Evolutionary conservation across 2,797 vertebrate species (phyloP), one percentile per base, ranked within the genome.

Genomic region (Acropternis orthonyx): DNA sequence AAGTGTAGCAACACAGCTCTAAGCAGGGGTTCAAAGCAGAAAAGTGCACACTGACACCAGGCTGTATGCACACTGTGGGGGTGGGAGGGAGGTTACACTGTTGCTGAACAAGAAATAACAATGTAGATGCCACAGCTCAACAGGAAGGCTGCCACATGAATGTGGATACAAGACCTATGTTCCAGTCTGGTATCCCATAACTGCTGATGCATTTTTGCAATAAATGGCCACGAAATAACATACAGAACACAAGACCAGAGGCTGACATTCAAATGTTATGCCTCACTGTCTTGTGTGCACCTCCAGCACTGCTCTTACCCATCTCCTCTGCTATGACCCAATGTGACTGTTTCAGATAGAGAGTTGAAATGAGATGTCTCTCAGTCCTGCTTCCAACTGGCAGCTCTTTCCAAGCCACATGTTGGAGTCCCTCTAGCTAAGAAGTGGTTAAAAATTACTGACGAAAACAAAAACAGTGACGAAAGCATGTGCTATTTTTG

Each of bases 61-160:
- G 66, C 37, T 26, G 14, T 10, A 43, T 6, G 17, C 46, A 46
- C 17, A 14, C 1, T 34, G 18, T 9, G 3, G 9, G 5, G 14
- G 12, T 0, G 1, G 34, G 18, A 6, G 0, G 24, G 27, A 85
- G 59, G 21, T 4, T 48, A 46, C 21, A 16, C 36, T 73, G 23
- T 2, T 58, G 27, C 62, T 66, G 34, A 39, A 19, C 15, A 46
- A 52, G 39, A 71, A 69, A 19, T 16, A 65, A 76, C 6, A 7
- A 3, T 36, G n/a, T 4, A 69, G 18, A 52, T 82, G 23, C 24
- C 21, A 58, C 17, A 76, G 34, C 21, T n/a, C 27, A 37, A 69
- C 8, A 69, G 28, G 30, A 62, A 73, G 16, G 26, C 26, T 63
- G 43, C 8, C 56, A 63, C 10, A 3, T 9, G 9, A 66, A 71